Conservation (phyloP, 2,888 invertebrate genomes). For the Zonitis immaculata region DNA sequence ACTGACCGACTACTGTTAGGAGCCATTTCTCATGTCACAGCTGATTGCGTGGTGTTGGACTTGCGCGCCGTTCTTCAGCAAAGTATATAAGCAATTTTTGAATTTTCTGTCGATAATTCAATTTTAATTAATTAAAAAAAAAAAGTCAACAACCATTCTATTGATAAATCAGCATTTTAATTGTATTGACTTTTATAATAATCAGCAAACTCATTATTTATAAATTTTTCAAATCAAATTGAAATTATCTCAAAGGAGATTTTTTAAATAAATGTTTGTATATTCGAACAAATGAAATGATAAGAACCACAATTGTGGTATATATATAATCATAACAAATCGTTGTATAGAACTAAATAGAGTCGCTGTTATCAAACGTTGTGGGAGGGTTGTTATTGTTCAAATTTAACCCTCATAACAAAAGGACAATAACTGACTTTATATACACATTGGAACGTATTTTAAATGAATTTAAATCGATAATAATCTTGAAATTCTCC, state of each 20-base stretch:
- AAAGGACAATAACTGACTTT: background rate
- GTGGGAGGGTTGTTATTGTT: background rate
- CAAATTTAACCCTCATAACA: background rate
- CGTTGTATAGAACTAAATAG: background rate
- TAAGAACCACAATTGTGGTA: background rate
- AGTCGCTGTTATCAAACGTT: background rate
- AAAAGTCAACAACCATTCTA: background rate
- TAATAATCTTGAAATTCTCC: too few species aligned
- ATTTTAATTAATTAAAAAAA: too few species aligned
- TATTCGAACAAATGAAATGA: too few species aligned
- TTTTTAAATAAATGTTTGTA: too few species aligned
- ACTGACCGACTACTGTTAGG: slow-evolving; percentile 39
- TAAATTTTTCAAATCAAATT: too few species aligned
- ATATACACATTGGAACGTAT: too few species aligned
- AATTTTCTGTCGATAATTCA: too few species aligned
- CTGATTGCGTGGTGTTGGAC: slow-evolving; percentile 30
- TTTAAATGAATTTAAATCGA: too few species aligned
- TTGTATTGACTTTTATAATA: background rate
- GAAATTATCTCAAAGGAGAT: too few species aligned
- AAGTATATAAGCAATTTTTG: too few species aligned
- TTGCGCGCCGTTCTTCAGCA: slow-evolving; percentile 13
- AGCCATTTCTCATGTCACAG: slow-evolving; percentile 39
- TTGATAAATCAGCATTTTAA: background rate
- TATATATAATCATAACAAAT: background rate
- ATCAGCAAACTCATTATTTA: background rate